Conservation (phyloP, 2,797 vertebrate species). For the Eutrigla gurnardus region DNA sequence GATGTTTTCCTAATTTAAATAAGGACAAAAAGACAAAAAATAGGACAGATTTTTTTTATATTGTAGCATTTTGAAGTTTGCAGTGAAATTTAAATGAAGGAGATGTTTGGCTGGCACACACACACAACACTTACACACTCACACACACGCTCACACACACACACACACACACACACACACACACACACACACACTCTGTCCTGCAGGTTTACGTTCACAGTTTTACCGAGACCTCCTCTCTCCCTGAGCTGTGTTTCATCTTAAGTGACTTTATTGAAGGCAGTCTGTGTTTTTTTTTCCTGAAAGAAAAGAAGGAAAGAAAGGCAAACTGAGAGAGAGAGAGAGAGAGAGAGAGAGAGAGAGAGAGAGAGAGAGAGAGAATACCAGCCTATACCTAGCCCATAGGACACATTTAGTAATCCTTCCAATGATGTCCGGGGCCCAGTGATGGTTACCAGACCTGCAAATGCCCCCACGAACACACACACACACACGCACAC, state of each 20-base stretch:
- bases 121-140: not conserved
- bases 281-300: constrained; percentile 80
- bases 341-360: constrained; percentile 59
- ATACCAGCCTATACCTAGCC: constrained; percentile 71
- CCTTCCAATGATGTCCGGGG: constrained; percentile 92
- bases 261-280: constrained; percentile 83
- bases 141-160: not conserved
- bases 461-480: constrained; percentile 87
- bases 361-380: constrained; percentile 62
- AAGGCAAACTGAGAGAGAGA: constrained; percentile 72
- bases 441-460: constrained; percentile 92
- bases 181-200: constrained; percentile 6
- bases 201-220: constrained; percentile 35
- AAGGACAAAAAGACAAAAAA: no score
- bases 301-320: constrained; percentile 76
- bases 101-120: constrained; percentile 12
- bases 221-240: constrained; percentile 41
- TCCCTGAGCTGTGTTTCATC: constrained; percentile 68
- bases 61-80: not conserved
- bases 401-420: constrained; percentile 92
- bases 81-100: constrained; percentile 3
- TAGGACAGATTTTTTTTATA: not conserved
- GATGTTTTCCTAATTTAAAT: constrained; percentile 5
- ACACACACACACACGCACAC: constrained; percentile 80
- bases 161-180: not conserved